Percentiles rank a stretch among this genome's conserved stretches.
These are phyloP conservation scores for Numenius arquata DNA, from an alignment of 2,113 vertebrate genomes.

Conservation along the genomic window DNA sequence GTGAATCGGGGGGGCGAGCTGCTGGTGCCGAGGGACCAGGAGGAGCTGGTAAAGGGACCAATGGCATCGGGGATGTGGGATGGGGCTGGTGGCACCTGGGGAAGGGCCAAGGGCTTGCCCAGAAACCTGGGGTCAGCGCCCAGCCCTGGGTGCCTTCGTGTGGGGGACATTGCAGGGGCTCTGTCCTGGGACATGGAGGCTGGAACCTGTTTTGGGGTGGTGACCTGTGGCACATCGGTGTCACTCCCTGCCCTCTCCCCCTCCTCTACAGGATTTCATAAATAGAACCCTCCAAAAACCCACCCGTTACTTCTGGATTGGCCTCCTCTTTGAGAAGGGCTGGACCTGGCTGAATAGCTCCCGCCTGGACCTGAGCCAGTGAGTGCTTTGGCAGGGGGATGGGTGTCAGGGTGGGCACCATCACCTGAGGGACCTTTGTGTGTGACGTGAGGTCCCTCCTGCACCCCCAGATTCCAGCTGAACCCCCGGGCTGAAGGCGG, in stretches of 20 bases:
- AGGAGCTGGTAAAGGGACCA: not conserved
- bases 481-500: rapidly evolving
- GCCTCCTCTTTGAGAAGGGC: not conserved
- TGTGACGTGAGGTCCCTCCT: not conserved
- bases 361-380: not conserved
- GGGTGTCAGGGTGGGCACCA: not conserved
- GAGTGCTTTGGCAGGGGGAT: not conserved
- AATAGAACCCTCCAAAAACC: rapidly evolving
- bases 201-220: not conserved
- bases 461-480: not conserved
- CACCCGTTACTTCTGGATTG: not conserved
- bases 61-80: not conserved
- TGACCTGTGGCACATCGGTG: too few species aligned
- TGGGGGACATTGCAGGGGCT: not conserved
- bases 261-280: not conserved
- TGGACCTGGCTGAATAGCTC: not conserved
- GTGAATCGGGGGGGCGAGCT: not conserved
- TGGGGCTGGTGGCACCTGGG: not conserved
- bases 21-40: not conserved
- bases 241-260: not conserved
- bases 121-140: not conserved
- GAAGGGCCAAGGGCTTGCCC: not conserved
- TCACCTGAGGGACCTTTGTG: not conserved
- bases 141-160: not conserved
- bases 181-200: not conserved